These are phyloP conservation scores for Drymonia ruficornis DNA, from an alignment of 2,888 invertebrate genomes.

Conservation along the genomic window DNA sequence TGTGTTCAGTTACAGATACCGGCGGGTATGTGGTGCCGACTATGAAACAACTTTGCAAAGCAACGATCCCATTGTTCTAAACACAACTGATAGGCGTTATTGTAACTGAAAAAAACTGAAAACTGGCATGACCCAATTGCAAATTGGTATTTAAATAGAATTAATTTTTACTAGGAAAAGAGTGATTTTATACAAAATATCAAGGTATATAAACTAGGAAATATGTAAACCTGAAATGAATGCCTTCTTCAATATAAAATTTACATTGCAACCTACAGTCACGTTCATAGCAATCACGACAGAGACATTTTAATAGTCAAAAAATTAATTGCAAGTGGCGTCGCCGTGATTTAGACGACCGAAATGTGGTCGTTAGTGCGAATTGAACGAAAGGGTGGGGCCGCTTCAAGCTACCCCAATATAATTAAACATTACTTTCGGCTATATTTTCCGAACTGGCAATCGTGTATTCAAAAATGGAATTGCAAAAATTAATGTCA, in stretches of 20 bases:
- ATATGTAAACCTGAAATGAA: neutral
- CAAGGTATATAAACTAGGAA: too few species aligned
- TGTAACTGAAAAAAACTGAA: too few species aligned
- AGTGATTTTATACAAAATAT: too few species aligned
- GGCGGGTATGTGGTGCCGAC: neutral
- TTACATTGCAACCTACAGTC: conserved; percentile 28
- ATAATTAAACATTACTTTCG: conserved; percentile 70
- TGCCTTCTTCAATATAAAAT: conserved; percentile 13
- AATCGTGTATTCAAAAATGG: conserved; percentile 28
- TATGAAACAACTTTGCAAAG: neutral
- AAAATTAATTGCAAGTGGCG: conserved; percentile 80
- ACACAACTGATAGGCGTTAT: too few species aligned
- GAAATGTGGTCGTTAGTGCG: conserved; percentile 78
- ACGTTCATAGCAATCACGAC: conserved; percentile 47
- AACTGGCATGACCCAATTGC: too few species aligned
- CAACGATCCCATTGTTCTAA: too few species aligned
- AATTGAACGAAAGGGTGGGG: conserved; percentile 71
- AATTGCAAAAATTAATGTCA: conserved; percentile 23
- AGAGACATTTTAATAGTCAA: conserved; percentile 59
- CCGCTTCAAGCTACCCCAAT: conserved; percentile 62
- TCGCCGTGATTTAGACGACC: conserved; percentile 72
- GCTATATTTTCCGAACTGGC: conserved; percentile 49
- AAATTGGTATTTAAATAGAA: too few species aligned
- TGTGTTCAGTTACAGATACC: neutral
- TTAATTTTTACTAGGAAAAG: too few species aligned